Evolutionary conservation across 2,888 invertebrate species (phyloP).

Genomic region (Cheilosia pagana): DNA sequence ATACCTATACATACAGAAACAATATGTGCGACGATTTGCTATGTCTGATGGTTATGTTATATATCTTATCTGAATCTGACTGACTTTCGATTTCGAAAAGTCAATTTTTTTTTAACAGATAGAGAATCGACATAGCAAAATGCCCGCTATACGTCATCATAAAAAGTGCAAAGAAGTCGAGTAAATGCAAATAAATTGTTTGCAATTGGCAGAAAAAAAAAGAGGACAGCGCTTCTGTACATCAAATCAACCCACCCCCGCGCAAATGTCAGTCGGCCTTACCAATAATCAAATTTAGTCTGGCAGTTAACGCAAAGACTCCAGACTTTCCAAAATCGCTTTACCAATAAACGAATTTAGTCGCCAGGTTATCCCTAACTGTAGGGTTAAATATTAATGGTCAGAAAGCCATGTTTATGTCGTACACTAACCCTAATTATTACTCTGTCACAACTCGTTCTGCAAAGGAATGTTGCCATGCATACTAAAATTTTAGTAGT

Average conservation of each 20-base stretch:
- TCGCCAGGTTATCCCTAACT: too few species aligned
- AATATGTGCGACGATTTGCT: not conserved
- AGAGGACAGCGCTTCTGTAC: conserved; percentile 44
- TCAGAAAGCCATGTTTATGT: too few species aligned
- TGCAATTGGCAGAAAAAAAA: conserved; percentile 37
- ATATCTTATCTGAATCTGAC: conserved; percentile 33
- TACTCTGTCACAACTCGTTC: too few species aligned
- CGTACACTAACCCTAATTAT: too few species aligned
- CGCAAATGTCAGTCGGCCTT: conserved; percentile 6
- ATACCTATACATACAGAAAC: not conserved
- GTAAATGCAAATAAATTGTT: not conserved
- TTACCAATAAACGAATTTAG: too few species aligned
- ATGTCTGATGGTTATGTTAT: not conserved
- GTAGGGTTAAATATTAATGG: too few species aligned
- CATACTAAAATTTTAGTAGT: too few species aligned
- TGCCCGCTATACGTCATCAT: conserved; percentile 45
- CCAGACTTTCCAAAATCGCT: too few species aligned
- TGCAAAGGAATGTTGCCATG: too few species aligned
- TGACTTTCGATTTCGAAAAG: conserved; percentile 66
- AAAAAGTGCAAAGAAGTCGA: conserved; percentile 7
- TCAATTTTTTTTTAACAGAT: conserved; percentile 26
- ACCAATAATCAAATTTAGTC: too few species aligned
- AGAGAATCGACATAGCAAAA: conserved; percentile 17
- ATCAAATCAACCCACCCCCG: conserved; percentile 18
- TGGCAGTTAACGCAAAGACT: too few species aligned